phyloP scores from a whole-genome alignment of 2,797 vertebrate genomes.

The Aphelocoma californica region DNA sequence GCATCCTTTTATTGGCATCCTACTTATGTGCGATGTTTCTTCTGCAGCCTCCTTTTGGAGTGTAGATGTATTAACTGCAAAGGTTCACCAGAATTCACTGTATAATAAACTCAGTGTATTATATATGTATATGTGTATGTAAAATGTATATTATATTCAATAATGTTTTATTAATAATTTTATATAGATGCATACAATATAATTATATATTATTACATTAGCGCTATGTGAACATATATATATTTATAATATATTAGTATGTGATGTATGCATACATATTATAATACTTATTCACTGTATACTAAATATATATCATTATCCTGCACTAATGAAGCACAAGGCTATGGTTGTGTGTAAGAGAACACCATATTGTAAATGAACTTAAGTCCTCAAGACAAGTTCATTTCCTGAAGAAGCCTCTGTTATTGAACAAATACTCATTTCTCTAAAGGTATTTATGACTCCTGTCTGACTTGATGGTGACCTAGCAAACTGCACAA shows the following conservation, averaged over 20 bases:
- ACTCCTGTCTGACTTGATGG: neutral
- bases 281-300: neutral
- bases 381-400: neutral
- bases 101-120: neutral
- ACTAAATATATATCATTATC: neutral
- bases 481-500: neutral
- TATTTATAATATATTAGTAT: neutral
- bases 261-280: neutral
- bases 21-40: neutral
- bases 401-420: neutral
- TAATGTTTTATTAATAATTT: neutral
- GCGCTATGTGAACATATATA: no score
- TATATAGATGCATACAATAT: neutral
- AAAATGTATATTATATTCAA: neutral
- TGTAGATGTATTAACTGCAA: neutral
- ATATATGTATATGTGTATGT: neutral
- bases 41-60: neutral
- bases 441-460: neutral
- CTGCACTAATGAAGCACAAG: neutral
- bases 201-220: no score
- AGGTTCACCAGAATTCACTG: neutral
- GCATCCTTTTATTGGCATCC: neutral
- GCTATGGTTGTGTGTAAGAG: neutral
- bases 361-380: neutral
- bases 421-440: neutral